Evolutionary conservation across 64 coral and sea anemone genomes (phyloP).

Genomic region (Porites lutea): DNA sequence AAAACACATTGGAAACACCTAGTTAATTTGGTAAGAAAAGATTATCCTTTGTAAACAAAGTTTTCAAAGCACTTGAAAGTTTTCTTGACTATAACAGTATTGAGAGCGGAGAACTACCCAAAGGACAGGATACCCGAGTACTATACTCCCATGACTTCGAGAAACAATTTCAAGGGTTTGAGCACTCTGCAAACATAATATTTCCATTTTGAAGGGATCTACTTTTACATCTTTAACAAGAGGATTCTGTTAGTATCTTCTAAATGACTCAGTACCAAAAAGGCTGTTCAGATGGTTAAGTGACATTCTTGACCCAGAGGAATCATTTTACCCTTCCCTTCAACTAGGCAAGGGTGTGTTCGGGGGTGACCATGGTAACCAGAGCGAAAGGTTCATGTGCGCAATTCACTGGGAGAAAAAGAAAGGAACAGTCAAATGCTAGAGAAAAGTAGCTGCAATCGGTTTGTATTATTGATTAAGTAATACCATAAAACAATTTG

Average conservation of each 20-base stretch:
- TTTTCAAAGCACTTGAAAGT: neutral
- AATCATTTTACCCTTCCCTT: slow-evolving; percentile 7
- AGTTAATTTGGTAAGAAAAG: too few species aligned
- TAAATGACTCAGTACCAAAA: neutral
- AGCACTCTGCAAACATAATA: neutral
- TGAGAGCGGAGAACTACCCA: neutral
- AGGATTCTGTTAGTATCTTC: neutral
- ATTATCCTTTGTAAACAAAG: too few species aligned
- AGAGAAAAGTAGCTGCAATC: neutral
- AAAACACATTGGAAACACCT: too few species aligned
- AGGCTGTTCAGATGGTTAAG: neutral
- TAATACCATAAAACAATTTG: too few species aligned
- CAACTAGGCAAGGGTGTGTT: neutral
- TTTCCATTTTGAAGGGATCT: neutral
- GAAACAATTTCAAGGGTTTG: neutral
- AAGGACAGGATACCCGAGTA: neutral
- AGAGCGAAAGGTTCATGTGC: neutral
- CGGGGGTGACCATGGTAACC: neutral
- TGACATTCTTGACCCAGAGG: slow-evolving; percentile 15
- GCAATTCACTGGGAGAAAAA: neutral
- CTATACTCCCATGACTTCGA: neutral
- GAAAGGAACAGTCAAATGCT: neutral
- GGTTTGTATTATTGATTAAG: neutral
- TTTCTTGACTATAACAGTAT: neutral
- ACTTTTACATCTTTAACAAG: neutral